Percentiles rank a stretch among this genome's conserved stretches.
phyloP scores from a whole-genome alignment of 2,113 vertebrate species.

The Esox niger region DNA sequence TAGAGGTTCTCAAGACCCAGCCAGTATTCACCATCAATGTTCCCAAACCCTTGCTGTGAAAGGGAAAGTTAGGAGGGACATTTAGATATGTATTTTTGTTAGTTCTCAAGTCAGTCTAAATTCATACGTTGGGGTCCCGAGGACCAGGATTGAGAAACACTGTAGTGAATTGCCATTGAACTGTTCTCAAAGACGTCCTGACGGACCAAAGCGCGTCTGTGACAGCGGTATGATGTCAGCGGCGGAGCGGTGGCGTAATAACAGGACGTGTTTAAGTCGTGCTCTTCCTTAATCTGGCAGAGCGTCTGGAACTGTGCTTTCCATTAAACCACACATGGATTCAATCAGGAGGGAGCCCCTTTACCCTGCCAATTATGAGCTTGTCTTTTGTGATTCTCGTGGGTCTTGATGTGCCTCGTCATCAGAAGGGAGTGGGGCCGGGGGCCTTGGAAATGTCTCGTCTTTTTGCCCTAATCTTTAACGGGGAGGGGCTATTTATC shows the following conservation, averaged over 20 bases:
- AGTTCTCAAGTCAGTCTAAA: too few species aligned
- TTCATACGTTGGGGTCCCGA: too few species aligned
- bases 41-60: conserved; percentile 84
- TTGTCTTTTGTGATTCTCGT: conserved; percentile 5
- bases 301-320: neutral
- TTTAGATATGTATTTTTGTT: neutral
- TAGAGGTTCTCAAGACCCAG: conserved; percentile 87
- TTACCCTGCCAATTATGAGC: neutral
- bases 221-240: neutral
- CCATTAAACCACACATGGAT: conserved; percentile 17
- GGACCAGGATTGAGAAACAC: too few species aligned
- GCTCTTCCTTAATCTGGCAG: neutral
- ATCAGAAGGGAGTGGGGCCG: neutral
- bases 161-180: neutral
- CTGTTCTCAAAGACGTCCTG: neutral
- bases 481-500: neutral
- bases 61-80: neutral
- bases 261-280: neutral
- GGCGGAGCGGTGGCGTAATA: neutral
- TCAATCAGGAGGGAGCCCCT: conserved; percentile 8
- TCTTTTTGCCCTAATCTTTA: neutral
- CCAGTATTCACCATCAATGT: conserved; percentile 88
- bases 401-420: neutral
- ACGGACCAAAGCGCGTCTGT: neutral
- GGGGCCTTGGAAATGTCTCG: neutral